Evolutionary conservation across 1,140 invertebrate genomes (phyloP).

Genomic region (Diploscapter pachys): DNA sequence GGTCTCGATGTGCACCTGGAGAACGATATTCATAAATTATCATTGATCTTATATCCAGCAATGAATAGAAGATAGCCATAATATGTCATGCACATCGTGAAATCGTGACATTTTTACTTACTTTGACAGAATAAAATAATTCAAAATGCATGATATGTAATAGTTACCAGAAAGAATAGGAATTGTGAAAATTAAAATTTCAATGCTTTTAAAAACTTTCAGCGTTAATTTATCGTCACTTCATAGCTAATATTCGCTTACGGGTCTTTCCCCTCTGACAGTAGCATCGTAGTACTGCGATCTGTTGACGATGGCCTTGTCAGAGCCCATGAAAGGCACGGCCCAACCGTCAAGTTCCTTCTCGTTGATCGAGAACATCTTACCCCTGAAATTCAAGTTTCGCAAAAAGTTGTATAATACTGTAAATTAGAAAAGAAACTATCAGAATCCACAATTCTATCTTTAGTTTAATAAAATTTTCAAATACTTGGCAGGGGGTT

Average conservation of each 20-base stretch:
- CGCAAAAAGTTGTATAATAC: conserved; percentile 7
- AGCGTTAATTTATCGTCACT: neutral
- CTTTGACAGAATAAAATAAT: too few relatives aligned
- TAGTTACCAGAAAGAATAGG: too few relatives aligned
- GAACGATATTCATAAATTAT: neutral
- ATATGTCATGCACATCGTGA: too few relatives aligned
- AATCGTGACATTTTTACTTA: too few relatives aligned
- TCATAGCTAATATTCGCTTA: conserved; percentile 43
- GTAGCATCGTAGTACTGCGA: conserved; percentile 74
- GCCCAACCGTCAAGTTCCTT: conserved; percentile 70
- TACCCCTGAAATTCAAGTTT: conserved; percentile 61
- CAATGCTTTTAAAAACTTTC: too few relatives aligned
- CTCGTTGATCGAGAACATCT: conserved; percentile 66
- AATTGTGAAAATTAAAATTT: too few relatives aligned
- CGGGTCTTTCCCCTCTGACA: conserved; percentile 70
- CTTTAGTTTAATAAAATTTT: conserved; percentile 2
- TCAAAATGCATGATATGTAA: too few relatives aligned
- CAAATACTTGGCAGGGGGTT: conserved; percentile 37
- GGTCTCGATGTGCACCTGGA: conserved; percentile 44
- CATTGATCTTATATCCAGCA: too few relatives aligned
- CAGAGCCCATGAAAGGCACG: conserved; percentile 74
- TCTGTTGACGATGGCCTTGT: conserved; percentile 74
- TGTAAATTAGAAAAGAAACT: neutral
- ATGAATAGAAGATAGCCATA: too few relatives aligned
- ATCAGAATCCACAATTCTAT: conserved; percentile 27